Conservation (phyloP, 1,140 invertebrate species). For the Argopecten irradians region DNA sequence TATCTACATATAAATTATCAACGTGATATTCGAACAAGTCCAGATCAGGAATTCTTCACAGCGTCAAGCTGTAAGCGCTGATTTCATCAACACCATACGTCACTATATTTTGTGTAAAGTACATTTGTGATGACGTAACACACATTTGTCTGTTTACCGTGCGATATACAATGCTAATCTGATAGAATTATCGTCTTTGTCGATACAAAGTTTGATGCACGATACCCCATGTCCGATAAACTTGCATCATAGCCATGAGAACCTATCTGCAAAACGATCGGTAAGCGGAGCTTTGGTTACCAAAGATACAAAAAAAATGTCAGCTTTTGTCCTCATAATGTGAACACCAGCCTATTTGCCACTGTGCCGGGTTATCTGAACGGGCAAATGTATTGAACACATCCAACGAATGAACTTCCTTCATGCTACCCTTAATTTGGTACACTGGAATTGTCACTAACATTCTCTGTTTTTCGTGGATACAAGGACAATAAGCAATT, state of each 20-base stretch:
- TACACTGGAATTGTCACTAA: no score
- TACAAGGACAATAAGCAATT: neutral
- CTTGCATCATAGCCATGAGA: neutral
- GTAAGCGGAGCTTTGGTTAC: neutral
- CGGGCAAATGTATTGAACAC: neutral
- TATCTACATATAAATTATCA: conserved; percentile 13
- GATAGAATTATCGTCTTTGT: neutral
- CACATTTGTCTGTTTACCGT: neutral
- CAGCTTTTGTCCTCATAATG: neutral
- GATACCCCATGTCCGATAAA: neutral
- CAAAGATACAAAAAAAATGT: neutral
- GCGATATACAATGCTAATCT: neutral
- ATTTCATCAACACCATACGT: neutral
- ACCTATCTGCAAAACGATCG: neutral
- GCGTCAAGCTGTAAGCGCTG: neutral
- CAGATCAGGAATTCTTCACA: neutral
- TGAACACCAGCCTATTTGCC: neutral
- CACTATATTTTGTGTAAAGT: neutral
- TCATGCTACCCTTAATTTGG: no score
- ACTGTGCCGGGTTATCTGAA: neutral
- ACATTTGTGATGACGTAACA: neutral
- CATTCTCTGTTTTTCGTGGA: no score
- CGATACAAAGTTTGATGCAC: neutral
- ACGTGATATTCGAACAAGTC: neutral
- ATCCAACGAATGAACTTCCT: no score